Evolutionary conservation across 2,888 invertebrate species (phyloP), one percentile per base, ranked within the genome.

Genomic region (Drosophila lutescens): DNA sequence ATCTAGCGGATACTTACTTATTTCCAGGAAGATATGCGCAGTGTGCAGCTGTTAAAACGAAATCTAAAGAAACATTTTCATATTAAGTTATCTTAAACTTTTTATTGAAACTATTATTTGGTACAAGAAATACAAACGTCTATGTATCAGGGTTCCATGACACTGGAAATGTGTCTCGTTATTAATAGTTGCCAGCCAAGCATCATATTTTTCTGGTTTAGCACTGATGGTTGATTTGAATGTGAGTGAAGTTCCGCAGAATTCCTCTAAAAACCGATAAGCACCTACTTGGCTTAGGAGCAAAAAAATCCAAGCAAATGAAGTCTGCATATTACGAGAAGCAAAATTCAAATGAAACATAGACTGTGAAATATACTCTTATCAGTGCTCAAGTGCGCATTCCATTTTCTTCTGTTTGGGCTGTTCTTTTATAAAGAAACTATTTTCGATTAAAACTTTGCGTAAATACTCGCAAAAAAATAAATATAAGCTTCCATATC

Each of bases 31-130:
- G 2, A 4, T 23, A 1, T 2, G 34, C 3, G 43, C 59, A 59
- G 15, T 43, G 23, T 10, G 59, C 59, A 15, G 59, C 15, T 9
- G 59, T 34, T 23, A 55, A 20, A n/a, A 55, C 43, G n/a, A 20
- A 55, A 1, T 15, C 55, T 55, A 0, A 13, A 26, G 4, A 47
- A 17, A 32, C n/a, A 2, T 15, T n/a, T 10, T 47, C 4, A 47
- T 17, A 9, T 30, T 30, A 47, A 15, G 10, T 9, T n/a, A 30
- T 2, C 23, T 6, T 26, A 26, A 26, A 2, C 20, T 20, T 1
- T 23, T 23, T 23, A 23, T 23, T 4, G 2, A 15, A 32, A 8
- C 4, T 26, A 4, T 15, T 23, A 26, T 46, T n/a, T n/a, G 12
- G 1, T 9, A 17, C 15, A 32, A 12, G 15, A 6, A 17, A 20